Conservation (phyloP, 2,797 vertebrate species). For the Selene dorsalis region DNA sequence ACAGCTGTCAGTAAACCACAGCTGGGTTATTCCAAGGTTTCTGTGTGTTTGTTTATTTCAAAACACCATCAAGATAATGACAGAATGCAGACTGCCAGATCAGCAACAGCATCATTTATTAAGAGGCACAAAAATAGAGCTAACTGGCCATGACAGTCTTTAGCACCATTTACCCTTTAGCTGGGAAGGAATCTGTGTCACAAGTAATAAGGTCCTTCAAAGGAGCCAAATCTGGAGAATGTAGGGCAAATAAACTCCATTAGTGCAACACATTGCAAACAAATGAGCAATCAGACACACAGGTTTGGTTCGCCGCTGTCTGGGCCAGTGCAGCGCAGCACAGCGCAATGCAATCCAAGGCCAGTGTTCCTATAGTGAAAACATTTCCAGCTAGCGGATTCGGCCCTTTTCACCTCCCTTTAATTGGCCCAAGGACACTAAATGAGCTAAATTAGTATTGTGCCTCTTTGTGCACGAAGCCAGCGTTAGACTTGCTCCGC, state of each 20-base stretch:
- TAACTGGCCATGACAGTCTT: conserved; percentile 53
- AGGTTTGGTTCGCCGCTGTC: conserved; percentile 47
- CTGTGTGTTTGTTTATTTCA: conserved; percentile 29
- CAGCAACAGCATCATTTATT: conserved; percentile 50
- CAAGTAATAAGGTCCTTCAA: conserved; percentile 76
- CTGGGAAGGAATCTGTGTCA: conserved; percentile 67
- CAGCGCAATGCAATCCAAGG: conserved; percentile 44
- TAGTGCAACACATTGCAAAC: conserved; percentile 78
- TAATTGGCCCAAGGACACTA: conserved; percentile 82
- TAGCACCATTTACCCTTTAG: conserved; percentile 71
- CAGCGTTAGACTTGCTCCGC: conserved; percentile 76
- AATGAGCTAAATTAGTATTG: conserved; percentile 81
- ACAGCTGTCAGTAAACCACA: conserved; percentile 32
- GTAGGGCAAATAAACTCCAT: conserved; percentile 80
- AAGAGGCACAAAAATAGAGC: conserved; percentile 45
- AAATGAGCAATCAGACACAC: conserved; percentile 78
- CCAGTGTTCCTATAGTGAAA: conserved; percentile 55
- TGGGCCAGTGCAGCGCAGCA: conserved; percentile 29
- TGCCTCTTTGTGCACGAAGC: conserved; percentile 73
- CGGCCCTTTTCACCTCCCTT: conserved; percentile 70
- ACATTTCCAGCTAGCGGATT: conserved; percentile 60
- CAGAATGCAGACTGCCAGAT: conserved; percentile 37
- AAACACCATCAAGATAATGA: conserved; percentile 31
- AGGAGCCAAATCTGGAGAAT: conserved; percentile 72
- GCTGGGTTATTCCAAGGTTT: conserved; percentile 6